phyloP scores from a whole-genome alignment of 2,113 vertebrate species.

The Pelodiscus sinensis region DNA sequence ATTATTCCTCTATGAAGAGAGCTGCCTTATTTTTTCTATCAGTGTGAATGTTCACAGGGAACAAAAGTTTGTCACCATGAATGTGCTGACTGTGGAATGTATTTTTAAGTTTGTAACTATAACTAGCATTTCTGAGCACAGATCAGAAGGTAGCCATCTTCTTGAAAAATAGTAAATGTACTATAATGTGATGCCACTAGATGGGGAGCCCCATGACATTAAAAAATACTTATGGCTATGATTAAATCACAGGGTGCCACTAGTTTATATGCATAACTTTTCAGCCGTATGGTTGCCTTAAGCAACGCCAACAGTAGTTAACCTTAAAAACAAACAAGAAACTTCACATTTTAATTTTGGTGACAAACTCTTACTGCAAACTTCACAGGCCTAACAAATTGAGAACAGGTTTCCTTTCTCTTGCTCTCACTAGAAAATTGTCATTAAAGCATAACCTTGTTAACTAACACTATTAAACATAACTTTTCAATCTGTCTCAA shows the following conservation, averaged over 20 bases:
- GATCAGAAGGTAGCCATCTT: conserved; percentile 64
- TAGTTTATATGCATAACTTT: neutral
- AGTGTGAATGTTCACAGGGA: conserved; percentile 21
- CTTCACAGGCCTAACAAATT: neutral
- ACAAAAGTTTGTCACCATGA: conserved; percentile 39
- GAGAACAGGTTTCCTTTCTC: neutral
- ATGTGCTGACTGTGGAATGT: conserved; percentile 35
- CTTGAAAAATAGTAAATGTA: neutral
- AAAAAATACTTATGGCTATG: conserved; percentile 20
- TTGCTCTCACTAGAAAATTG: neutral
- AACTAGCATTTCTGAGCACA: conserved; percentile 43
- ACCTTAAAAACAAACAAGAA: neutral
- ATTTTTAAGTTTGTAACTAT: conserved; percentile 50
- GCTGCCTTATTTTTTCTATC: conserved; percentile 49
- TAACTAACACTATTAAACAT: neutral
- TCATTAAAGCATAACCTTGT: neutral
- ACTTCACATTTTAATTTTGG: neutral
- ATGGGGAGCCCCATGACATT: neutral
- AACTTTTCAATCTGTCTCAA: neutral
- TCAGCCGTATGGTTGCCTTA: neutral
- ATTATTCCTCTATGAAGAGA: conserved; percentile 19
- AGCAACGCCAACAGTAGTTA: neutral
- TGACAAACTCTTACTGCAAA: neutral
- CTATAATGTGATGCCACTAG: neutral
- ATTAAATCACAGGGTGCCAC: neutral